A percentile compares a stretch with the other conserved stretches of the same genome.
These are phyloP conservation scores for Rallus limicola DNA, from an alignment of 2,113 vertebrate species.

Conservation along the genomic window DNA sequence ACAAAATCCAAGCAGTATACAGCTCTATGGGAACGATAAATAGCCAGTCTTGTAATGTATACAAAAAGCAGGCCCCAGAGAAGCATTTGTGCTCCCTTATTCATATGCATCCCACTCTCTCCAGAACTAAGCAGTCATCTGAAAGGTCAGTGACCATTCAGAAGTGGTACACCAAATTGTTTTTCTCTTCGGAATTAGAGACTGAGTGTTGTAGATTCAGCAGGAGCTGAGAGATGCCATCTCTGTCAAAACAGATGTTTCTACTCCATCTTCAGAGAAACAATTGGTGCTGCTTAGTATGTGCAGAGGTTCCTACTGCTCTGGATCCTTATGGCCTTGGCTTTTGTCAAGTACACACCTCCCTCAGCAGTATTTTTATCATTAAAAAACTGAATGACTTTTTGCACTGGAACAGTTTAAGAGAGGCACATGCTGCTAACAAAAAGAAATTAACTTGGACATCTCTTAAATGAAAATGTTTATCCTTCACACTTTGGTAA, in stretches of 20 bases:
- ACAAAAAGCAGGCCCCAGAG: neutral
- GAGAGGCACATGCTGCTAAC: neutral
- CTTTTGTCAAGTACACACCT: neutral
- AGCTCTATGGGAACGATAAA: neutral
- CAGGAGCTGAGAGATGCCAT: neutral
- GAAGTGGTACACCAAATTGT: neutral
- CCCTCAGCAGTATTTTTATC: neutral
- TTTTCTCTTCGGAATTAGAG: neutral
- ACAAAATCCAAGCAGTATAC: neutral
- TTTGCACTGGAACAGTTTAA: neutral
- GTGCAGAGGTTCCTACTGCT: neutral
- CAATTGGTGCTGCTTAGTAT: rapidly evolving
- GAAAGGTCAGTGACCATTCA: neutral
- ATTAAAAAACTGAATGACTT: neutral
- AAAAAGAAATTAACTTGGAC: neutral
- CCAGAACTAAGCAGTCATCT: neutral
- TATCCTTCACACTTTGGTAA: neutral
- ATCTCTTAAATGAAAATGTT: neutral
- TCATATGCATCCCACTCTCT: neutral
- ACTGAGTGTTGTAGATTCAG: neutral
- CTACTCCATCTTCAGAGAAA: neutral
- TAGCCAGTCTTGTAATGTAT: neutral
- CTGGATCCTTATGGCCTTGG: neutral
- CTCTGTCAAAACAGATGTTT: neutral
- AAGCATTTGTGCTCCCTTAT: neutral